A percentile compares a stretch with the other conserved stretches of the same genome.
These are phyloP conservation scores for Aproaerema taeniolella DNA, from an alignment of 2,888 invertebrate genomes.

Conservation along the genomic window DNA sequence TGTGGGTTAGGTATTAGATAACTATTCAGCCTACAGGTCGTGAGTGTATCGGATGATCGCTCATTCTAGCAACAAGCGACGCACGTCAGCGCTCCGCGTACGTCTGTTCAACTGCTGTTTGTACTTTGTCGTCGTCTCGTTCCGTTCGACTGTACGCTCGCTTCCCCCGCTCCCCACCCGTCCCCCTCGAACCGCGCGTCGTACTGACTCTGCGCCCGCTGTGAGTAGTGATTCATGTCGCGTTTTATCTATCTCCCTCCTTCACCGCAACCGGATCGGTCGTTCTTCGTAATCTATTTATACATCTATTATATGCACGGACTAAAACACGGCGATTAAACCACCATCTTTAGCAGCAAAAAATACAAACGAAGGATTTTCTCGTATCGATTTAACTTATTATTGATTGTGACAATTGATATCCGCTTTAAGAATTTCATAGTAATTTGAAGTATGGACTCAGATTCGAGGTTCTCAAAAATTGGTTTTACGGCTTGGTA, in stretches of 20 bases:
- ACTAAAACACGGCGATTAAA: conserved; percentile 59
- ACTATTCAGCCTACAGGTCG: conserved; percentile 40
- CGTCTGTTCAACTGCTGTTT: conserved; percentile 74
- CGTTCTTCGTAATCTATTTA: conserved; percentile 75
- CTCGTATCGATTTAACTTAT: too few relatives aligned
- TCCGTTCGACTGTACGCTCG: conserved; percentile 38
- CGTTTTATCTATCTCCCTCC: conserved; percentile 77
- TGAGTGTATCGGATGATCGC: conserved; percentile 36
- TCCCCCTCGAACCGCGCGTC: conserved; percentile 40
- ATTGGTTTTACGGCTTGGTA: too few relatives aligned
- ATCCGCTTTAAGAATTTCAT: too few relatives aligned
- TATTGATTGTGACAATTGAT: too few relatives aligned
- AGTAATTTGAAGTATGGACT: too few relatives aligned
- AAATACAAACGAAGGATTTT: too few relatives aligned
- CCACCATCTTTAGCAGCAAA: conserved; percentile 21
- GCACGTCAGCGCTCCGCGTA: conserved; percentile 59
- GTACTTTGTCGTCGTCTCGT: conserved; percentile 64
- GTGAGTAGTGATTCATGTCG: conserved; percentile 76
- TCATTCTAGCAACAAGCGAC: conserved; percentile 41
- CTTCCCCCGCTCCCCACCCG: conserved; percentile 41
- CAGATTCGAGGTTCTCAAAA: too few relatives aligned
- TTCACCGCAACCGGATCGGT: conserved; percentile 76
- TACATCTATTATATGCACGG: conserved; percentile 64
- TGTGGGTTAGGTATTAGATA: conserved; percentile 20
- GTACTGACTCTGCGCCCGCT: conserved; percentile 57